phyloP scores from a whole-genome alignment of 2,113 vertebrate genomes.

The Atrichornis clamosus region DNA sequence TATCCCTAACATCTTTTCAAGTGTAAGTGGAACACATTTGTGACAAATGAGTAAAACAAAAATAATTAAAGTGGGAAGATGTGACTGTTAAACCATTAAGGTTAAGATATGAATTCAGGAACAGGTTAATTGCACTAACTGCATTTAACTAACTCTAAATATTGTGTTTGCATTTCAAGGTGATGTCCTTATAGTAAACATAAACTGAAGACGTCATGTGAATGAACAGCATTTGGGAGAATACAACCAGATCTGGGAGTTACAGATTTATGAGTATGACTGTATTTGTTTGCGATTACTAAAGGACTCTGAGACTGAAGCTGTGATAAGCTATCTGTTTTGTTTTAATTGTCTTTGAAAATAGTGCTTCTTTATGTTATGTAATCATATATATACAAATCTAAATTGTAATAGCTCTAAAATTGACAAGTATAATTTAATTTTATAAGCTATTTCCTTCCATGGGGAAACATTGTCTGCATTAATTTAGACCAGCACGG shows the following conservation, averaged over 20 bases:
- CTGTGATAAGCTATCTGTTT: background rate
- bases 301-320: background rate
- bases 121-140: background rate
- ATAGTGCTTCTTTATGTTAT: background rate
- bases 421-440: background rate
- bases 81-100: background rate
- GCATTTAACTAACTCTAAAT: background rate
- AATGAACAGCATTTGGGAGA: background rate
- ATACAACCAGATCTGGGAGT: background rate
- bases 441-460: background rate
- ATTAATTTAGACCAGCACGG: background rate
- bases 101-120: background rate
- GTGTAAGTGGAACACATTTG: background rate
- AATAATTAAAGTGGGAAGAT: background rate
- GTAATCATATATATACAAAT: background rate
- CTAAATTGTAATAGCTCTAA: background rate
- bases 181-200: background rate
- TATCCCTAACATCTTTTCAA: background rate
- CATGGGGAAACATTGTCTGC: background rate
- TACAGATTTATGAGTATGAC: background rate
- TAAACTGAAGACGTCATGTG: background rate
- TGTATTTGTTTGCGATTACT: background rate
- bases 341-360: background rate
- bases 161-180: background rate
- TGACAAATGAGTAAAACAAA: background rate